A percentile compares a stretch with the other conserved stretches of the same genome.
phyloP scores from a whole-genome alignment of 2,113 vertebrate species.

The Spizaetus ornatus region DNA sequence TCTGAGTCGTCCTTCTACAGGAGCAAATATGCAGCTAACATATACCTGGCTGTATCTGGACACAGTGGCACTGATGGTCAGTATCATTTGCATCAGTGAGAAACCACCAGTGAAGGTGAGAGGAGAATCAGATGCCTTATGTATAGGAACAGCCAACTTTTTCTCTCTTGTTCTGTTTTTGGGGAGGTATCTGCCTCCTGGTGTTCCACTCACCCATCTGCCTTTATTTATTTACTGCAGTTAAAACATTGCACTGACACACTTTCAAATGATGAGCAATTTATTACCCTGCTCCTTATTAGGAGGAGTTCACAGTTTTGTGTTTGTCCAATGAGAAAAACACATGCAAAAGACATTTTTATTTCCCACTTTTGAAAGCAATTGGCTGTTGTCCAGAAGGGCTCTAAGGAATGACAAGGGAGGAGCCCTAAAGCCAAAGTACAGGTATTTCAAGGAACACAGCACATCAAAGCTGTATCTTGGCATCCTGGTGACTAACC shows the following conservation, averaged over 20 bases:
- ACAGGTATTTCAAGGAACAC: not conserved
- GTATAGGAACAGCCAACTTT: not conserved
- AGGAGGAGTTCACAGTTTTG: not conserved
- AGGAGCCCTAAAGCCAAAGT: not conserved
- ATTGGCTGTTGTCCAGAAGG: not conserved
- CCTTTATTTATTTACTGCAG: not conserved
- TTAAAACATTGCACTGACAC: not conserved
- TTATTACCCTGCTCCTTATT: not conserved
- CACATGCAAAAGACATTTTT: not conserved
- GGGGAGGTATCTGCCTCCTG: not conserved
- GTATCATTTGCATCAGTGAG: not conserved
- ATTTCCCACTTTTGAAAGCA: not conserved
- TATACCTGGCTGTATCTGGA: not conserved
- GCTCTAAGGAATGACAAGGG: not conserved
- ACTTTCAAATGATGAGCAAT: not conserved
- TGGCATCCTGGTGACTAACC: not conserved
- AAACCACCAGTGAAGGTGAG: not conserved
- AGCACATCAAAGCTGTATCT: not conserved
- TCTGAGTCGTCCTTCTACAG: not conserved
- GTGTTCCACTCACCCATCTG: not conserved
- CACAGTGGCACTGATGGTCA: not conserved
- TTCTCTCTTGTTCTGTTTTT: not conserved
- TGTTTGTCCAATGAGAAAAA: not conserved
- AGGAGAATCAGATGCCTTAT: not conserved
- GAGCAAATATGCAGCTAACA: not conserved